Percentiles rank a stretch among this genome's conserved stretches.
These are phyloP conservation scores for Tethea ocularis DNA, from an alignment of 2,888 invertebrate species.

Conservation along the genomic window DNA sequence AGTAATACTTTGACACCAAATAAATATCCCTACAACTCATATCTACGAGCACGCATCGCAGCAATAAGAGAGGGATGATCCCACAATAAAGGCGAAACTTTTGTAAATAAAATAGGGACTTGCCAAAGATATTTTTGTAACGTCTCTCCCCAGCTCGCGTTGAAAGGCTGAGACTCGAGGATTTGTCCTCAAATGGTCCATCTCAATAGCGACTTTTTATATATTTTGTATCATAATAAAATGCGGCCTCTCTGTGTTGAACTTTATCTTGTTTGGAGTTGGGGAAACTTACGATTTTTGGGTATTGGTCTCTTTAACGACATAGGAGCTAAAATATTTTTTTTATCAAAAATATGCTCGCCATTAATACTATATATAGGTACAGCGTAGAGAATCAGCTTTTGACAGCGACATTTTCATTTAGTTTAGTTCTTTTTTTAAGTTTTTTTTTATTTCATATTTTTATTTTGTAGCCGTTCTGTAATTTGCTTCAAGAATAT, in stretches of 20 bases:
- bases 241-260: conserved; percentile 23
- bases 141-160: not conserved
- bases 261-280: conserved; percentile 24
- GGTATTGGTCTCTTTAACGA: conserved; percentile 7
- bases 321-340: too few species aligned
- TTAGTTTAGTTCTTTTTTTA: too few species aligned
- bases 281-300: conserved; percentile 26
- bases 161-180: conserved; percentile 12
- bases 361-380: too few species aligned
- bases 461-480: too few species aligned
- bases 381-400: too few species aligned
- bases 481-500: too few species aligned
- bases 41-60: not conserved
- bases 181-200: conserved; percentile 33
- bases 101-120: conserved; percentile 10
- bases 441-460: too few species aligned
- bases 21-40: not conserved
- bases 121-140: conserved; percentile 8
- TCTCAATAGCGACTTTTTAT: conserved; percentile 25
- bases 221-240: conserved; percentile 28
- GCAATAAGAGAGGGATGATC: conserved; percentile 17
- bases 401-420: too few species aligned
- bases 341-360: too few species aligned
- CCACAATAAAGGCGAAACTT: not conserved
- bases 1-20: not conserved